Evolutionary conservation across 2,113 vertebrate genomes (phyloP).

Genomic region (Eclectus roratus): DNA sequence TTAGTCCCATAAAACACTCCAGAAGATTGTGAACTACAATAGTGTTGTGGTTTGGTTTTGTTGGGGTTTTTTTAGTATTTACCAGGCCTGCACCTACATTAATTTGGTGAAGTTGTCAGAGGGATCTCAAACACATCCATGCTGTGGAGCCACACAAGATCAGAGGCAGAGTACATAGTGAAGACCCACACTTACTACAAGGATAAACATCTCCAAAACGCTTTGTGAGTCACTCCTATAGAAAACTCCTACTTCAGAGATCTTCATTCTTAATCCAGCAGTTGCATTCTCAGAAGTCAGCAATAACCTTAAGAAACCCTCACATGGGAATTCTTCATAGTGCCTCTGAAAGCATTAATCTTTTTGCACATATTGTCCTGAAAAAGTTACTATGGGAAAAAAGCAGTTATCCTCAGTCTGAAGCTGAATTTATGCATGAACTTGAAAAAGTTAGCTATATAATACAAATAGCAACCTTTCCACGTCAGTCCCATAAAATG

Average conservation of each 20-base stretch:
- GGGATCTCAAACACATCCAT: neutral
- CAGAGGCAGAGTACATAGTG: neutral
- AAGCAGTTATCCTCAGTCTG: neutral
- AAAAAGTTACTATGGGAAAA: neutral
- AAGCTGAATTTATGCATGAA: neutral
- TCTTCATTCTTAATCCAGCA: neutral
- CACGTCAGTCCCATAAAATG: neutral
- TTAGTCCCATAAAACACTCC: neutral
- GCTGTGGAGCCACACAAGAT: neutral
- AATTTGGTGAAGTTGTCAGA: neutral
- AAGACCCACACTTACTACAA: neutral
- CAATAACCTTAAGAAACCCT: neutral
- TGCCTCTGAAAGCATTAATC: neutral
- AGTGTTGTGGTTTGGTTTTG: neutral
- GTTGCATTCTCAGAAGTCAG: neutral
- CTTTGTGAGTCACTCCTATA: neutral
- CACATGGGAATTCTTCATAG: neutral
- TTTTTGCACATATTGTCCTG: neutral
- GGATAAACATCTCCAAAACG: neutral
- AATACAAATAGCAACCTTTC: neutral
- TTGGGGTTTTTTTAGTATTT: neutral
- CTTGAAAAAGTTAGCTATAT: neutral
- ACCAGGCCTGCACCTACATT: neutral
- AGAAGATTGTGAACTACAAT: neutral
- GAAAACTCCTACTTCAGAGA: neutral